These are phyloP conservation scores for Matsumyia berberina DNA, from an alignment of 2,888 invertebrate species.

Conservation along the genomic window DNA sequence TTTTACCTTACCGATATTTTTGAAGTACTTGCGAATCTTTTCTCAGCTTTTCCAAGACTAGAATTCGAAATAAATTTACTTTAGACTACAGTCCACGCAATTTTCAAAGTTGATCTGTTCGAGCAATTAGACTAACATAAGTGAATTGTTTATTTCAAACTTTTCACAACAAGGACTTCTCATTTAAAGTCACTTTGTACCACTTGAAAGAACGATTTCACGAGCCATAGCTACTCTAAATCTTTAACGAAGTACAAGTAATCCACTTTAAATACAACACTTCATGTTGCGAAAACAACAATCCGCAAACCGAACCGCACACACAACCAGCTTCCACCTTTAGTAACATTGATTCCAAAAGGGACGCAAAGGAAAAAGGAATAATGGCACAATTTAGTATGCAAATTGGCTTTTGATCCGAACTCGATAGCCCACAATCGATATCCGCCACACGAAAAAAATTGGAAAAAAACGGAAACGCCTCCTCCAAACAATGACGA, in stretches of 20 bases:
- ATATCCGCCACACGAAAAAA: slow-evolving; percentile 39
- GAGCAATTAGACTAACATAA: no score
- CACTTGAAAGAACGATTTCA: slow-evolving; percentile 37
- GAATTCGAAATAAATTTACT: no score
- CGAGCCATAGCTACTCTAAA: slow-evolving; percentile 54
- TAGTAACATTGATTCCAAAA: neutral
- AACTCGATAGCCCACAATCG: slow-evolving; percentile 70
- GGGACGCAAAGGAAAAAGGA: slow-evolving; percentile 24
- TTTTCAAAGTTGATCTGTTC: no score
- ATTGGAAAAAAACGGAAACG: neutral
- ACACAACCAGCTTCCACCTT: slow-evolving; percentile 7
- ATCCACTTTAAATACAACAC: slow-evolving; percentile 72
- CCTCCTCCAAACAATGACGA: neutral
- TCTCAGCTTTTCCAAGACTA: no score
- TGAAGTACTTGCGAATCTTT: no score
- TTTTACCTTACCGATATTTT: no score
- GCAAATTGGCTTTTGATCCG: slow-evolving; percentile 72
- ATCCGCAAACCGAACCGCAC: slow-evolving; percentile 18
- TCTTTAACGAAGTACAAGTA: slow-evolving; percentile 66
- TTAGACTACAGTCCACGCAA: no score
- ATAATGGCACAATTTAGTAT: slow-evolving; percentile 71
- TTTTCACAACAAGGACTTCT: slow-evolving; percentile 5
- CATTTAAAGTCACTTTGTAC: slow-evolving; percentile 39
- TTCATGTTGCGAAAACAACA: slow-evolving; percentile 51
- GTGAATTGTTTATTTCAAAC: neutral